Conservation (phyloP, 2,888 invertebrate species). For the Gibbula magus region DNA sequence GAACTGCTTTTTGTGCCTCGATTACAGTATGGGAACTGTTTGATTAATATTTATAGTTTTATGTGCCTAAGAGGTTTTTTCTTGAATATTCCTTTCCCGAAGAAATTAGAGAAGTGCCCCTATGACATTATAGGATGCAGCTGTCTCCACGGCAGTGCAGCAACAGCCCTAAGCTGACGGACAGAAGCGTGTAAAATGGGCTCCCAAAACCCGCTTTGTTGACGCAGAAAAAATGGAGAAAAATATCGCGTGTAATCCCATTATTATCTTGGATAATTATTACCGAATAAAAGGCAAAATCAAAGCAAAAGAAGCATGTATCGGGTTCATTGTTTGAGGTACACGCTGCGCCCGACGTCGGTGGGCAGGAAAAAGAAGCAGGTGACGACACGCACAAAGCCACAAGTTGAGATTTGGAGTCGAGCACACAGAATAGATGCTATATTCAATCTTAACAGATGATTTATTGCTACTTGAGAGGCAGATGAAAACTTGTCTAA, state of each 20-base stretch:
- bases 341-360: constrained; percentile 58
- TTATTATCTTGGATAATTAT: constrained; percentile 70
- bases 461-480: constrained; percentile 70
- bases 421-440: constrained; percentile 66
- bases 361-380: constrained; percentile 57
- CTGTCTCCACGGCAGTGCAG: constrained; percentile 38
- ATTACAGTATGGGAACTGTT: constrained; percentile 41
- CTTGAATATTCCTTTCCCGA: constrained; percentile 32
- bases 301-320: constrained; percentile 50
- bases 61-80: constrained; percentile 52
- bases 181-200: constrained; percentile 33
- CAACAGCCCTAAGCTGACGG: constrained; percentile 31
- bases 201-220: constrained; percentile 58
- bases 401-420: constrained; percentile 56
- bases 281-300: constrained; percentile 69
- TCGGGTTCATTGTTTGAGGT: constrained; percentile 58
- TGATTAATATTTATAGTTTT: constrained; percentile 66
- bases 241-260: constrained; percentile 66
- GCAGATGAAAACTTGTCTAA: constrained; percentile 60
- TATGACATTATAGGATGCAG: constrained; percentile 47
- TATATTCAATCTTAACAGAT: constrained; percentile 64
- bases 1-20: constrained; percentile 17
- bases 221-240: constrained; percentile 40
- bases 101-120: constrained; percentile 45
- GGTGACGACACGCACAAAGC: constrained; percentile 66